Evolutionary conservation across 2,113 vertebrate genomes (phyloP).

Genomic region (Lichenostomus cassidix): DNA sequence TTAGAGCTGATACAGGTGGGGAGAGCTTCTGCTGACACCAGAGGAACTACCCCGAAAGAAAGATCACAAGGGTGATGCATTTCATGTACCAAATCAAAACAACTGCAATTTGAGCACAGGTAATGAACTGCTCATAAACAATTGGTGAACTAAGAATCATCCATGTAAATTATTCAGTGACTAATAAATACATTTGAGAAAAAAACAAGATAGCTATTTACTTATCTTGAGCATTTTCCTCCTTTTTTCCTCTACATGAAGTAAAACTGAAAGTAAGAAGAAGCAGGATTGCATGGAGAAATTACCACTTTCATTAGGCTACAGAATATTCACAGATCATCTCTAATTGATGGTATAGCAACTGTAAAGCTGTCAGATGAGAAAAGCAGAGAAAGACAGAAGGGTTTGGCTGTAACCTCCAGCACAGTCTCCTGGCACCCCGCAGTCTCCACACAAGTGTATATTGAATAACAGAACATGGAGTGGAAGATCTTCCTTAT

Average conservation of each 20-base stretch:
- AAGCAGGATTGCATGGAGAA: background rate
- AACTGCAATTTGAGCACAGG: background rate
- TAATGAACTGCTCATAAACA: slow-evolving; percentile 1
- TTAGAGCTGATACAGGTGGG: background rate
- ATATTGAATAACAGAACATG: background rate
- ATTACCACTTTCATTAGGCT: background rate
- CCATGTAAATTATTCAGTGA: background rate
- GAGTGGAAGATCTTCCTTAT: background rate
- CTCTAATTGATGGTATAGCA: background rate
- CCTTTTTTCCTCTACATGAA: background rate
- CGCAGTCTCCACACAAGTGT: background rate
- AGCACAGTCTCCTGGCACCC: background rate
- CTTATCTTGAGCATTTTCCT: background rate
- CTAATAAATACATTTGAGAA: background rate
- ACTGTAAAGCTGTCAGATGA: background rate
- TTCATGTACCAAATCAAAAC: background rate
- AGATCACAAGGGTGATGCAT: background rate
- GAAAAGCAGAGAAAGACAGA: background rate
- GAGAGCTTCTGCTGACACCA: background rate
- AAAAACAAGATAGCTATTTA: background rate
- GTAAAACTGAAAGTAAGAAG: background rate
- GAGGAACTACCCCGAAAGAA: background rate
- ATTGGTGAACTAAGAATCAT: background rate
- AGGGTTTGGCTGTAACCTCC: background rate
- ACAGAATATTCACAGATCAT: background rate